phyloP scores from a whole-genome alignment of 1,140 invertebrate genomes.

The Oncopeltus fasciatus region DNA sequence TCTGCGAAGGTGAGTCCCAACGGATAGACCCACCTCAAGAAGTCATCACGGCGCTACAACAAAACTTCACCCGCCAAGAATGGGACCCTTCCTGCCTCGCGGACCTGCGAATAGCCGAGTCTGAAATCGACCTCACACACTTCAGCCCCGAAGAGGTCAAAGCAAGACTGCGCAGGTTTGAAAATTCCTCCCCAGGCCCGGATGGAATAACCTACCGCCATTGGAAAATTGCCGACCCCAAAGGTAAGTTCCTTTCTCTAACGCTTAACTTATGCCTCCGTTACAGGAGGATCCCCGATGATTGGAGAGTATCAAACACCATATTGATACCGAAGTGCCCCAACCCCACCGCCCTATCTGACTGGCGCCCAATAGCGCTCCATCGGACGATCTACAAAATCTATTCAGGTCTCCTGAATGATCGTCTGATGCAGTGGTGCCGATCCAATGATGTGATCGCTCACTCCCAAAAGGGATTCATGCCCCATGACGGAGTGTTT shows the following conservation, averaged over 20 bases:
- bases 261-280: conserved; percentile 18
- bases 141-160: conserved; percentile 11
- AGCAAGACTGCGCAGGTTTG: background rate
- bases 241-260: conserved; percentile 11
- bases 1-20: background rate
- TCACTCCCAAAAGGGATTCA: conserved; percentile 20
- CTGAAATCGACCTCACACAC: background rate
- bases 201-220: conserved; percentile 22
- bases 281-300: conserved; percentile 11
- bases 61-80: too few relatives aligned
- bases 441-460: background rate
- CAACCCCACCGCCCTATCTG: conserved; percentile 21
- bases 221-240: conserved; percentile 8
- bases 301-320: conserved; percentile 24
- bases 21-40: background rate
- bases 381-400: conserved; percentile 27
- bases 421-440: conserved; percentile 5
- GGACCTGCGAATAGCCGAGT: background rate
- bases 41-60: background rate
- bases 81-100: background rate
- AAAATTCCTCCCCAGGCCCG: conserved; percentile 25
- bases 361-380: conserved; percentile 29
- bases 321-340: conserved; percentile 29
- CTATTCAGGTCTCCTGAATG: conserved; percentile 24
- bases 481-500: conserved; percentile 7